phyloP scores from a whole-genome alignment of 2,113 vertebrate genomes.

The Cyanoliseus patagonus region DNA sequence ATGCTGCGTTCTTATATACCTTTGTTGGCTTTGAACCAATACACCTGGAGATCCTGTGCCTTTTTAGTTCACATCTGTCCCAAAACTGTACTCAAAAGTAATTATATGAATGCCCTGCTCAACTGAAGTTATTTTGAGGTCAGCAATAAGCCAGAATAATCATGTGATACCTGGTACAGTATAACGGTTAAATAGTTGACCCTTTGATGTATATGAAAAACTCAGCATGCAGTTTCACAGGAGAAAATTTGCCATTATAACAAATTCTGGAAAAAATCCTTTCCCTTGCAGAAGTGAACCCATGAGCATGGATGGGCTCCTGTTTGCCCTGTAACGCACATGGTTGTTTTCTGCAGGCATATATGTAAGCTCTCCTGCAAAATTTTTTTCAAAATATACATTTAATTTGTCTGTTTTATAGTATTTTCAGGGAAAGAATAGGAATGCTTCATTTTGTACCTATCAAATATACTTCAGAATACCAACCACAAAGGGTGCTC shows the following conservation, averaged over 20 bases:
- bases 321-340: background rate
- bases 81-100: background rate
- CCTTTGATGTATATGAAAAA: background rate
- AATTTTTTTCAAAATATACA: background rate
- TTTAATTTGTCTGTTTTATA: background rate
- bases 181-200: background rate
- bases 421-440: background rate
- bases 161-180: background rate
- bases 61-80: background rate
- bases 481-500: background rate
- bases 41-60: background rate
- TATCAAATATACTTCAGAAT: background rate
- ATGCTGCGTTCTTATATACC: rapidly evolving
- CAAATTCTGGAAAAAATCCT: background rate
- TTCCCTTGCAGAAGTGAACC: background rate
- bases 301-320: background rate
- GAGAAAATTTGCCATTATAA: background rate
- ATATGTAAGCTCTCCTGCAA: background rate
- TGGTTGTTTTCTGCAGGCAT: background rate
- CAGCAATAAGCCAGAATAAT: background rate
- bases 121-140: background rate
- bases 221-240: rapidly evolving
- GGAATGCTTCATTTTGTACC: background rate
- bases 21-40: background rate
- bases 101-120: background rate